Conservation (phyloP, 2,888 invertebrate genomes). For the Orchesella flavescens region DNA sequence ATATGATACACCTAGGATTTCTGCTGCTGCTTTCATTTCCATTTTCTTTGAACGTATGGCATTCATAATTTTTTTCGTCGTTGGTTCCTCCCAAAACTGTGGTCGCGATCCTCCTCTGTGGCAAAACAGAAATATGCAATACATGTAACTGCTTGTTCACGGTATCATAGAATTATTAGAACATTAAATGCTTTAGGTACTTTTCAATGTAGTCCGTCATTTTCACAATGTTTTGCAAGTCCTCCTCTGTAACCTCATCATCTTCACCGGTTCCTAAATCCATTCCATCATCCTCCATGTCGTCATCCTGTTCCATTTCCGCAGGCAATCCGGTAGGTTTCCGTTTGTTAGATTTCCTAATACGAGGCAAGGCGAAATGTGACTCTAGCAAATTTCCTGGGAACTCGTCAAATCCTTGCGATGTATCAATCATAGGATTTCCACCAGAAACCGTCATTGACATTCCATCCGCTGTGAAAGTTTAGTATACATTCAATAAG, state of each 20-base stretch:
- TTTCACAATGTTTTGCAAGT: constrained; percentile 71
- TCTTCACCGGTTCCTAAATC: constrained; percentile 68
- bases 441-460: constrained; percentile 68
- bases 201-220: constrained; percentile 72
- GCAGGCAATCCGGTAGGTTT: constrained; percentile 67
- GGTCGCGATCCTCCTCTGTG: constrained; percentile 82
- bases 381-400: constrained; percentile 70
- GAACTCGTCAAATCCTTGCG: constrained; percentile 70
- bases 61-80: constrained; percentile 90
- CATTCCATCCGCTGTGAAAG: constrained; percentile 66
- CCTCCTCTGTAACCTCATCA: constrained; percentile 72
- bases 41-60: constrained; percentile 91
- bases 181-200: no score
- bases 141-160: neutral
- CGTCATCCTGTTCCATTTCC: constrained; percentile 70
- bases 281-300: constrained; percentile 69
- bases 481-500: neutral
- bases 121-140: constrained; percentile 16
- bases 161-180: no score
- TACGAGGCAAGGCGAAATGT: constrained; percentile 71
- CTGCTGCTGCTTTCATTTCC: constrained; percentile 94
- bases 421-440: constrained; percentile 66
- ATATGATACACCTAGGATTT: constrained; percentile 91
- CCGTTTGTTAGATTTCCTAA: constrained; percentile 65
- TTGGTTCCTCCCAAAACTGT: constrained; percentile 94